Evolutionary conservation across 1,140 invertebrate species (phyloP).

Genomic region (Cotesia chilonis): DNA sequence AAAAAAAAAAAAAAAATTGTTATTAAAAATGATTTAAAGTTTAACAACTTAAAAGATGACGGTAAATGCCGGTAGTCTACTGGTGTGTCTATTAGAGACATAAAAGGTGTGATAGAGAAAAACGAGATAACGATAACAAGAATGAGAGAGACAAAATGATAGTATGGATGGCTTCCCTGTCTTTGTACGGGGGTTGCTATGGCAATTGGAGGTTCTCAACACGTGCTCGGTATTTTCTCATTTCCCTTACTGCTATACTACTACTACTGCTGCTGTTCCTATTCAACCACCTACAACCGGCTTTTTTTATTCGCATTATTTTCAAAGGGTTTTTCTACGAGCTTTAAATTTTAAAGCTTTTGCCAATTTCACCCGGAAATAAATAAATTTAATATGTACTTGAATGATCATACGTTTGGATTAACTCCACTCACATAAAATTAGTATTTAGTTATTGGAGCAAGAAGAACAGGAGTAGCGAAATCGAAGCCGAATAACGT

Average conservation of each 20-base stretch:
- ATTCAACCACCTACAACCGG: background rate
- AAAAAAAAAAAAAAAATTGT: constrained; percentile 43
- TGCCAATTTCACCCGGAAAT: background rate
- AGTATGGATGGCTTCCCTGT: constrained; percentile 36
- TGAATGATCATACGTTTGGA: constrained; percentile 9
- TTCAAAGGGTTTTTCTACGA: background rate
- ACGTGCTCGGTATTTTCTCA: constrained; percentile 42
- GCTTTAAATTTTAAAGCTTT: background rate
- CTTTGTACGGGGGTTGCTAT: constrained; percentile 44
- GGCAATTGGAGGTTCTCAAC: constrained; percentile 47
- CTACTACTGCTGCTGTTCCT: background rate
- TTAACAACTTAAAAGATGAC: constrained; percentile 1
- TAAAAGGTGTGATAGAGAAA: constrained; percentile 8
- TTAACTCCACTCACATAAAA: constrained; percentile 15
- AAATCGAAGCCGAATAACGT: constrained; percentile 36
- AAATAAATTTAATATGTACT: background rate
- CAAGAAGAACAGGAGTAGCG: constrained; percentile 27
- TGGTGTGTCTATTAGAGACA: background rate
- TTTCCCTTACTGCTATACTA: background rate
- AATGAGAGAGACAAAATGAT: constrained; percentile 23
- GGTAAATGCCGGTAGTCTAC: background rate
- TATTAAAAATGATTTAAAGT: constrained; percentile 14
- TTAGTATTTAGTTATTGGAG: constrained; percentile 30
- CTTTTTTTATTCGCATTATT: background rate
- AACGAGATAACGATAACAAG: constrained; percentile 22